Evolutionary conservation across 2,797 vertebrate genomes (phyloP).

Genomic region (Rhabdophis nuchalis): DNA sequence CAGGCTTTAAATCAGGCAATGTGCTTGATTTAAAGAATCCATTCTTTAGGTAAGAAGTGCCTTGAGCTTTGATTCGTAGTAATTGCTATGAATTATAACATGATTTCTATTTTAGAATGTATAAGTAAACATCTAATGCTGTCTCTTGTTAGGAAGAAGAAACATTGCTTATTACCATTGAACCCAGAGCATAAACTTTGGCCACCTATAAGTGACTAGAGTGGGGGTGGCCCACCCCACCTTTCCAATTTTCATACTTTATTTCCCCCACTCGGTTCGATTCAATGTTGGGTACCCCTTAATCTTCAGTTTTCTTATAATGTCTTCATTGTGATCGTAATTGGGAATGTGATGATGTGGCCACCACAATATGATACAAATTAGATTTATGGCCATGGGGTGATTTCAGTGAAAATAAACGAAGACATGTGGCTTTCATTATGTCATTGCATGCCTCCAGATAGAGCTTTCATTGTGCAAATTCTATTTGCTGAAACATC

Average conservation of each 20-base stretch:
- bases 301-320: neutral
- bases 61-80: slow-evolving; percentile 12
- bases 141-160: neutral
- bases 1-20: slow-evolving; percentile 79
- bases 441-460: neutral
- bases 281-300: neutral
- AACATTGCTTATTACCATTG: neutral
- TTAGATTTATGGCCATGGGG: neutral
- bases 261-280: neutral
- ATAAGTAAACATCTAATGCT: neutral
- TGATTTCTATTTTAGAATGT: neutral
- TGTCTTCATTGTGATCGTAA: neutral
- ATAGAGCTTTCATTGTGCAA: neutral
- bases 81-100: neutral
- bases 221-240: no score
- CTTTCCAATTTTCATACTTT: neutral
- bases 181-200: neutral
- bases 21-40: slow-evolving; percentile 78
- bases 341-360: neutral
- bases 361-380: neutral
- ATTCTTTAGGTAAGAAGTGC: slow-evolving; percentile 74
- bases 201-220: neutral
- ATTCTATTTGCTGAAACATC: neutral
- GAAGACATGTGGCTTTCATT: neutral
- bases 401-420: neutral